These are phyloP conservation scores for Alloplasta piceator DNA, from an alignment of 2,888 invertebrate species.

Conservation along the genomic window DNA sequence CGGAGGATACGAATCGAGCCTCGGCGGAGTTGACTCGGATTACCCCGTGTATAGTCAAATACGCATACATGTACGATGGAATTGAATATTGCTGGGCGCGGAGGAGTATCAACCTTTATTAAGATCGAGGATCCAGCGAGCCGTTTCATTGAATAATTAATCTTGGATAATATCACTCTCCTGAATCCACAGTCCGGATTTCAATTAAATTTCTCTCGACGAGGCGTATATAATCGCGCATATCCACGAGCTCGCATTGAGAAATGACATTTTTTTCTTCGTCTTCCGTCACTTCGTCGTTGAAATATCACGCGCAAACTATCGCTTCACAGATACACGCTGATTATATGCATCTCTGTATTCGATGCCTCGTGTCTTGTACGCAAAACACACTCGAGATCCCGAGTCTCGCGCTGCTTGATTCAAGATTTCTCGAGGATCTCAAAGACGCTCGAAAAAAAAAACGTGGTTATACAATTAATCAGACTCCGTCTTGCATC, in stretches of 20 bases:
- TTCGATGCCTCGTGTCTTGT: no score
- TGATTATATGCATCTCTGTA: no score
- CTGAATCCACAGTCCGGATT: constrained; percentile 52
- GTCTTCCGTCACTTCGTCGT: no score
- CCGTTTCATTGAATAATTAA: constrained; percentile 63
- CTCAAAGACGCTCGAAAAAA: constrained; percentile 2
- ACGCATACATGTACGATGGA: constrained; percentile 32
- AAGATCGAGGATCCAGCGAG: constrained; percentile 59
- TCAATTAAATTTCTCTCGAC: constrained; percentile 44
- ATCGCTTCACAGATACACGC: no score
- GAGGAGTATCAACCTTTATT: constrained; percentile 55
- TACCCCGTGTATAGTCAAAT: not conserved
- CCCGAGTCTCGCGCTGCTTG: not conserved
- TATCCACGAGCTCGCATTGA: constrained; percentile 18
- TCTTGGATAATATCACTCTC: constrained; percentile 20
- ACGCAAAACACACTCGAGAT: constrained; percentile 7
- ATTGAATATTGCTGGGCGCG: constrained; percentile 44
- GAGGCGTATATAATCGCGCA: constrained; percentile 16
- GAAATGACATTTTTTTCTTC: constrained; percentile 16
- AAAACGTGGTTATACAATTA: constrained; percentile 33
- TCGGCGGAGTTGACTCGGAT: no score
- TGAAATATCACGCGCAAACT: no score
- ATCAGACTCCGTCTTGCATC: no score
- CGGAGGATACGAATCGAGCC: no score
- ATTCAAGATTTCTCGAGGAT: constrained; percentile 25